Conservation (phyloP, 2,888 invertebrate genomes). For the Stenotaenia linearis region DNA sequence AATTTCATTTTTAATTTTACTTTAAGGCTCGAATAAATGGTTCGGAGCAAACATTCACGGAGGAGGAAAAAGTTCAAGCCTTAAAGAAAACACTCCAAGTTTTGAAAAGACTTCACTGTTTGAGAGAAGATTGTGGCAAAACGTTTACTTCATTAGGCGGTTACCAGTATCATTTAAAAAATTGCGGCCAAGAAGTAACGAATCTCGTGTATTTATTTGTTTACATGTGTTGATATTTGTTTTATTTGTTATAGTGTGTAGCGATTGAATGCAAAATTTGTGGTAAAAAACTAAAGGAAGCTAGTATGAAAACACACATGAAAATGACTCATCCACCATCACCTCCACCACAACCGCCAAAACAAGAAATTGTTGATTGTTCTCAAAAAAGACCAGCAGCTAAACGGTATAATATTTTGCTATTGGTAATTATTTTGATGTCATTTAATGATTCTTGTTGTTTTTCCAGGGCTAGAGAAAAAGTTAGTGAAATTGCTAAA, state of each 20-base stretch:
- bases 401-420: neutral
- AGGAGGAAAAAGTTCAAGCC: neutral
- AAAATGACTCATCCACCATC: slow-evolving; percentile 30
- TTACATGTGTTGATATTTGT: neutral
- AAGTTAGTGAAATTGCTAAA: slow-evolving; percentile 24
- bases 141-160: slow-evolving; percentile 22
- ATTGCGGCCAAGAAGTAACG: slow-evolving; percentile 12
- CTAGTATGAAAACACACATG: slow-evolving; percentile 30
- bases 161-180: slow-evolving; percentile 3
- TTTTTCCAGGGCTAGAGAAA: slow-evolving; percentile 1
- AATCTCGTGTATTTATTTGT: neutral
- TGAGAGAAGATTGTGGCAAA: neutral
- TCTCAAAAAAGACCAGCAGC: neutral
- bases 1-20: neutral
- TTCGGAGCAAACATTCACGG: neutral
- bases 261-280: slow-evolving; percentile 28
- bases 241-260: neutral
- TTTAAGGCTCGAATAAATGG: neutral
- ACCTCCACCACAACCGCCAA: neutral
- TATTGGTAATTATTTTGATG: neutral
- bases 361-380: neutral
- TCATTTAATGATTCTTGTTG: too few species aligned
- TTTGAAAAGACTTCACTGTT: neutral
- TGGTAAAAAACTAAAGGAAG: slow-evolving; percentile 31
- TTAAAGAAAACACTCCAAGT: neutral